Base-by-base conservation (phyloP, 2,797 vertebrate species). In the Gymnodraco acuticeps region DNA sequence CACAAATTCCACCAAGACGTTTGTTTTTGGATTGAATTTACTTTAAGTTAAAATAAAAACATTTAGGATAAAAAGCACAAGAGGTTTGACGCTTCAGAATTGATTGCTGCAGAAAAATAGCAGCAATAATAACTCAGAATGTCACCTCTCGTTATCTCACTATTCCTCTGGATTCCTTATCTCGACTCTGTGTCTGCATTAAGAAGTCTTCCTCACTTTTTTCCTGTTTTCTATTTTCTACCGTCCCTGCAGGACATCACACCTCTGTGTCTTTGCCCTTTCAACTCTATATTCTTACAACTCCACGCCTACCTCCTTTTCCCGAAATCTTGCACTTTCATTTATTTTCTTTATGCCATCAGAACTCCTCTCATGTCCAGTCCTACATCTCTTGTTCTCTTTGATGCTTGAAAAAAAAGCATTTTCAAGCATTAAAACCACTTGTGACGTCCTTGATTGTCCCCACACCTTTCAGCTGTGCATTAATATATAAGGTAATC, bases 41-140 rank as follows among this genome's bases (percentile, higher is more conserved):
- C 23, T 27, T 58, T 12, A 12, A 69, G 16, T 11, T 12, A 27
- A 64, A 51, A 70, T 46, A 50, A 13, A 27, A 7, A 47, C 12
- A 23, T 64, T 72, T 64, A 19, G 63, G 27, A 2, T 1, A 33
- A n/a, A 50, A 9, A 66, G 1, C 59, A 33, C 11, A 20, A 48
- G 70, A 17, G 10, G 15, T 69, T 55, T 31, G 48, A 45, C 51
- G 66, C 9, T 17, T 64, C 45, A 31, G 10, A 58, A 5, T 5
- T 31, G 73, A 42, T 6, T 23, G 50, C 6, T 16, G 38, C 38
- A 63, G 53, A 53, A 50, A 76, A 38, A 73, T 20, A 47, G 46
- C 45, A 23, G 64, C 58, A 1, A 66, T 65, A 73, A 73, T 65
- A 73, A 70, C 53, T 78, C 58, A 41, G 70, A 81, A 67, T 58